A percentile compares a stretch with the other conserved stretches of the same genome.
Evolutionary conservation across 1,140 invertebrate genomes (phyloP).

Genomic region (Cepaea nemoralis): DNA sequence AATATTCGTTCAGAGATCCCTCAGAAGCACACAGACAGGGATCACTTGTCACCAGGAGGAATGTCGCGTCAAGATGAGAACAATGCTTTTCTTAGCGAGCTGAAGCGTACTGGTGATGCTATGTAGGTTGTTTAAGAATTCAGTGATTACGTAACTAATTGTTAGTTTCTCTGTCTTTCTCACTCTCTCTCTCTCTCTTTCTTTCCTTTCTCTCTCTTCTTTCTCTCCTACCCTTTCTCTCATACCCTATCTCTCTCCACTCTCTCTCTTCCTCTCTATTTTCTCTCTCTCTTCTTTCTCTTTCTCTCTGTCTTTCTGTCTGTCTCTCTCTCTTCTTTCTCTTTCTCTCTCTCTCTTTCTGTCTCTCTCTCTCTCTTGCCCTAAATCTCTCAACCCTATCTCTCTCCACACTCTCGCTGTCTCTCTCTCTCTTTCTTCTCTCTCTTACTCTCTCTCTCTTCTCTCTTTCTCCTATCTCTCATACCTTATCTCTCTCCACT

Average conservation of each 20-base stretch:
- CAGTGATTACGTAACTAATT: too few species aligned
- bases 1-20: background rate
- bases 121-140: constrained; percentile 1
- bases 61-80: constrained; percentile 39
- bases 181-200: too few species aligned
- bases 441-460: constrained; percentile 17
- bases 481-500: too few species aligned
- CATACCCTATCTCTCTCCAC: too few species aligned
- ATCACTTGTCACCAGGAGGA: background rate
- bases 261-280: too few species aligned
- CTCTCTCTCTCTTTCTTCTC: background rate
- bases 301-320: too few species aligned
- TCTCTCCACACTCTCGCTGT: background rate
- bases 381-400: background rate
- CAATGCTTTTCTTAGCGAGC: constrained; percentile 35
- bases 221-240: too few species aligned
- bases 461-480: background rate
- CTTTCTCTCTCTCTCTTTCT: too few species aligned
- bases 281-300: too few species aligned
- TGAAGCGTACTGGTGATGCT: constrained; percentile 21
- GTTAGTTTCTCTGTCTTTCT: too few species aligned
- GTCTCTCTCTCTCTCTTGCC: background rate
- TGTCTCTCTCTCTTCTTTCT: too few species aligned
- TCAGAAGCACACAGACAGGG: background rate
- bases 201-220: too few species aligned